Base-by-base conservation (phyloP, 2,888 invertebrate species). In the Diaprepes abbreviatus region DNA sequence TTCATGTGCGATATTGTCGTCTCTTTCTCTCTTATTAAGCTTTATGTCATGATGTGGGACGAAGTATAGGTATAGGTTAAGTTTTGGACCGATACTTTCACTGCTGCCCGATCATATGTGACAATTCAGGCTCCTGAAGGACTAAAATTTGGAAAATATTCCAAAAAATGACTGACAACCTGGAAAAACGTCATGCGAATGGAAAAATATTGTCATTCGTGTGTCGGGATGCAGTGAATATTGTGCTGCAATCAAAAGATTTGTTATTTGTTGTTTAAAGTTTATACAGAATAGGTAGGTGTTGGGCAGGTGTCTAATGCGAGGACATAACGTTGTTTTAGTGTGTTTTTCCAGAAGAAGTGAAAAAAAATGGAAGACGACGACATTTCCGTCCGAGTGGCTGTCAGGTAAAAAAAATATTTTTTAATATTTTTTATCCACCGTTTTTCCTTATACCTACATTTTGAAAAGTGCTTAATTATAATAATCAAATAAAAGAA, bases 311-410 rank as follows among this genome's bases (percentile, higher is more conserved):
- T 77, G 76, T 75, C 68, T 74, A 67, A 70, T 75, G 43, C 70
- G 70, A 72, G 69, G 66, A 72, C 62, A 63, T 58, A 66, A 73
- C 71, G 75, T 74, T 71, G 71, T 74, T 70, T 72, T 67, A 70
- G 69, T 55, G 74, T 73, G 73, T 65, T 75, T 77, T 74, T 74
- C 50, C 52, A 73, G 72, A 71, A 70, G 64, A 66, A 70, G 59
- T 71, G 50, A 33, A 57, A 38, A 67, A 78, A 77, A 79, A 89
- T 90, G 89, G 85, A 89, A 73, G 88, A 88, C 75, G 89, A 89
- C 77, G 90, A 91, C 82, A 88, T 89, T 79, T 88, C 89, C 77
- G 91, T 91, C 58, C 88, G 90, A 63, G 91, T 91, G 75, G 91
- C 90, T 72, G 89, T 91, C 82, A 88, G 91, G 91, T 91, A 82